Evolutionary conservation across 2,113 vertebrate genomes (phyloP).

Genomic region (Solea senegalensis): DNA sequence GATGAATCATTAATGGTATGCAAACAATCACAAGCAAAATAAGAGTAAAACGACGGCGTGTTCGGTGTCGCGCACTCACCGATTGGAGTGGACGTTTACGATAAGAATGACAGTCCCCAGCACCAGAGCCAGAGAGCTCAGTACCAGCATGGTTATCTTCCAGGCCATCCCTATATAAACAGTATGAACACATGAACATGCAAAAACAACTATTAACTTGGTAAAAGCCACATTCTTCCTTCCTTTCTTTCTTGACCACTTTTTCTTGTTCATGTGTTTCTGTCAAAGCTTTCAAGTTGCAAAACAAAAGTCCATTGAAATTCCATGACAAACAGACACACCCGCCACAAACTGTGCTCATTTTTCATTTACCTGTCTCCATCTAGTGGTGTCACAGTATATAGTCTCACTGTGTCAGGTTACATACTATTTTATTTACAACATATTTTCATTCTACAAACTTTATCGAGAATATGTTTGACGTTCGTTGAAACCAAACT

Average conservation of each 20-base stretch:
- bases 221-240: background rate
- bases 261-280: background rate
- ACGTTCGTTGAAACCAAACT: conserved; percentile 11
- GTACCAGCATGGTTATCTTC: conserved; percentile 88
- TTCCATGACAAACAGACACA: conserved; percentile 6
- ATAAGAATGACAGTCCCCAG: conserved; percentile 85
- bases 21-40: too few relatives aligned
- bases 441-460: background rate
- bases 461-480: background rate
- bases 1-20: too few relatives aligned
- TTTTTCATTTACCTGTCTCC: conserved; percentile 41
- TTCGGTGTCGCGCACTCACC: conserved; percentile 73
- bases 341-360: background rate
- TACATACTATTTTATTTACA: background rate
- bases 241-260: background rate
- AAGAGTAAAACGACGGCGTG: background rate
- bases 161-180: conserved; percentile 82
- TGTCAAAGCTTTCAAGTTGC: background rate
- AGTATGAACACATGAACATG: conserved; percentile 6
- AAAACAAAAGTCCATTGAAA: conserved; percentile 10
- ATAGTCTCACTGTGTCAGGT: background rate
- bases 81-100: conserved; percentile 85
- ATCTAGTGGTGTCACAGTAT: conserved; percentile 59
- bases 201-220: background rate
- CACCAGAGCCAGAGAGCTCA: conserved; percentile 86